Evolutionary conservation across 1,140 invertebrate species (phyloP).

Genomic region (Spodoptera frugiperda): DNA sequence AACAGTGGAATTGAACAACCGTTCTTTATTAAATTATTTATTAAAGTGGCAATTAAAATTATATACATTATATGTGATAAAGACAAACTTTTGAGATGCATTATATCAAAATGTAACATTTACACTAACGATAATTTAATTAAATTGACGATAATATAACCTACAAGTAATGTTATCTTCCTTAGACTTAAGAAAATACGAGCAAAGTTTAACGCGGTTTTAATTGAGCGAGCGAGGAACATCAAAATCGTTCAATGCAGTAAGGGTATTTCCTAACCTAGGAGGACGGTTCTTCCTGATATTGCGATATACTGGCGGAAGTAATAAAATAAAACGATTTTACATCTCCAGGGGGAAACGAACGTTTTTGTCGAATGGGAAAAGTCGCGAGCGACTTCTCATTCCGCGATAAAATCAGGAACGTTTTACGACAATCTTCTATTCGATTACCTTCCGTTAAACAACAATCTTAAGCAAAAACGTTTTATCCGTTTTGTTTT

Average conservation of each 20-base stretch:
- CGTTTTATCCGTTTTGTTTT: slow-evolving; percentile 14
- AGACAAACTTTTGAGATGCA: too few species aligned
- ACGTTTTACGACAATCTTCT: slow-evolving; percentile 85
- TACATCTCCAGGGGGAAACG: slow-evolving; percentile 84
- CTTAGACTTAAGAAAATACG: neutral
- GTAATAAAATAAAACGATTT: slow-evolving; percentile 86
- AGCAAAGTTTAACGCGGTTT: neutral
- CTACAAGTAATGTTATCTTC: too few species aligned
- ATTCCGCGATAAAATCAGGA: slow-evolving; percentile 84
- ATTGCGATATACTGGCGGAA: slow-evolving; percentile 83
- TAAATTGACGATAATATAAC: too few species aligned
- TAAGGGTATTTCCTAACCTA: slow-evolving; percentile 65
- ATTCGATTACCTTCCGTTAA: slow-evolving; percentile 84
- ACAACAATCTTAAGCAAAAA: slow-evolving; percentile 80
- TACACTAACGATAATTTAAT: too few species aligned
- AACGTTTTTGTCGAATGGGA: slow-evolving; percentile 85
- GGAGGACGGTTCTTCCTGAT: slow-evolving; percentile 71
- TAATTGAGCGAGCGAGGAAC: slow-evolving; percentile 1
- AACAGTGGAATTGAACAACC: too few species aligned
- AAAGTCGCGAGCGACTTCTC: slow-evolving; percentile 84
- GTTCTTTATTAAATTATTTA: too few species aligned
- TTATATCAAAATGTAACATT: too few species aligned
- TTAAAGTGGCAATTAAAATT: too few species aligned
- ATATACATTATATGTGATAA: too few species aligned
- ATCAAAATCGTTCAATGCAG: slow-evolving; percentile 23